Conservation (phyloP, 2,888 invertebrate genomes). For the Cantharis flavilabris region DNA sequence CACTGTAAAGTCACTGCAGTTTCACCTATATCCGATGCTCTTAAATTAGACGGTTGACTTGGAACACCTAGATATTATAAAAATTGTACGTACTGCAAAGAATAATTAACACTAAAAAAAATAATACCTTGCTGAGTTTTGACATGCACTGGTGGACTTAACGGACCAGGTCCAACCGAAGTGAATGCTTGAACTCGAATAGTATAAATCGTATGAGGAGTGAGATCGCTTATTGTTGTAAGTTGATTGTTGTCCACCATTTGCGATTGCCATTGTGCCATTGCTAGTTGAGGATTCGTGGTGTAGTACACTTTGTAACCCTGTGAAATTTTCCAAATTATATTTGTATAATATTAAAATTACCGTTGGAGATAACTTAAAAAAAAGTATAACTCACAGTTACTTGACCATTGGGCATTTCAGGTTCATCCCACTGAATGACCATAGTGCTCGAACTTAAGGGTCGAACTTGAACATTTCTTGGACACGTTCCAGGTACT, state of each 20-base stretch:
- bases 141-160: constrained; percentile 95
- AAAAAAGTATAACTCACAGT: constrained; percentile 68
- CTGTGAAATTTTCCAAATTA: constrained; percentile 58
- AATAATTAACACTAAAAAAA: constrained; percentile 25
- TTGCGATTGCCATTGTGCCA: constrained; percentile 91
- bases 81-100: constrained; percentile 1
- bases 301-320: constrained; percentile 98
- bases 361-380: neutral
- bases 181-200: constrained; percentile 93
- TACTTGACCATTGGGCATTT: constrained; percentile 96
- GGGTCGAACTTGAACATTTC: constrained; percentile 91
- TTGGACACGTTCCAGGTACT: constrained; percentile 96
- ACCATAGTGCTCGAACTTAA: constrained; percentile 95
- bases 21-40: constrained; percentile 85
- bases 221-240: constrained; percentile 90
- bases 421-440: constrained; percentile 97
- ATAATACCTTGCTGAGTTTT: constrained; percentile 90
- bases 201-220: constrained; percentile 91
- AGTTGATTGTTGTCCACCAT: constrained; percentile 92
- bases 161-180: constrained; percentile 92
- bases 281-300: constrained; percentile 80
- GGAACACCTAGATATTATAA: constrained; percentile 75
- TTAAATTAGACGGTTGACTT: constrained; percentile 90
- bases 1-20: constrained; percentile 90
- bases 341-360: neutral